Evolutionary conservation across 2,888 invertebrate species (phyloP).

Genomic region (Andrena camellia): DNA sequence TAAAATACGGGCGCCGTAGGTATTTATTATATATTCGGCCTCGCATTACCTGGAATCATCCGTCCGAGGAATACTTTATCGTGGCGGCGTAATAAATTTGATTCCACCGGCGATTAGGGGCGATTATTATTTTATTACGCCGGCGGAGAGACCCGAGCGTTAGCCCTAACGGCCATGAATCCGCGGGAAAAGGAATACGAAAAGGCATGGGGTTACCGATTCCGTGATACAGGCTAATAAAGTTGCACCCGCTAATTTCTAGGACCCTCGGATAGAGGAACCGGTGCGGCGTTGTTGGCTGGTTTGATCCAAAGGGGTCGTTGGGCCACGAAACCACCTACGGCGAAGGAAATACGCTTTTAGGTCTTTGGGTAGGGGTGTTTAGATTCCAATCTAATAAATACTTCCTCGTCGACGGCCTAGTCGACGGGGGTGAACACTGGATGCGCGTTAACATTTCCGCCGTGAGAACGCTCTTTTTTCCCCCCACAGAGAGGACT

Average conservation of each 20-base stretch:
- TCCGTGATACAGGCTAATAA: constrained; percentile 80
- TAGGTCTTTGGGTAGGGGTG: constrained; percentile 74
- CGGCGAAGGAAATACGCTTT: constrained; percentile 82
- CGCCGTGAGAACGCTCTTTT: constrained; percentile 54
- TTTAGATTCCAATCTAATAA: constrained; percentile 82
- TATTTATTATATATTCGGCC: constrained; percentile 36
- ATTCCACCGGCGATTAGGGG: constrained; percentile 63
- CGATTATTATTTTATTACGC: constrained; percentile 71
- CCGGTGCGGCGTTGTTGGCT: constrained; percentile 45
- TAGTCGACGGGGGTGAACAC: constrained; percentile 57
- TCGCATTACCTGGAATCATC: constrained; percentile 50
- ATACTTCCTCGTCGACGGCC: constrained; percentile 76
- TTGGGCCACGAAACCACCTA: constrained; percentile 75
- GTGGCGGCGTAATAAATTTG: constrained; percentile 62
- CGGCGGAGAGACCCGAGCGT: constrained; percentile 28
- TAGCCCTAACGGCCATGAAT: constrained; percentile 44
- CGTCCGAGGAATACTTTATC: constrained; percentile 44
- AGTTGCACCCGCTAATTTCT: constrained; percentile 80
- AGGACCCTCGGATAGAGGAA: constrained; percentile 67
- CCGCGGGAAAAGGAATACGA: constrained; percentile 14
- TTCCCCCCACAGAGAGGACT: not conserved
- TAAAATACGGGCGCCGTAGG: constrained; percentile 43
- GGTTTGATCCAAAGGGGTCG: constrained; percentile 67
- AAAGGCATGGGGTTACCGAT: constrained; percentile 49
- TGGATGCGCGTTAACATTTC: constrained; percentile 67